phyloP scores from a whole-genome alignment of 2,797 vertebrate genomes.

The Phrynocephalus forsythii region DNA sequence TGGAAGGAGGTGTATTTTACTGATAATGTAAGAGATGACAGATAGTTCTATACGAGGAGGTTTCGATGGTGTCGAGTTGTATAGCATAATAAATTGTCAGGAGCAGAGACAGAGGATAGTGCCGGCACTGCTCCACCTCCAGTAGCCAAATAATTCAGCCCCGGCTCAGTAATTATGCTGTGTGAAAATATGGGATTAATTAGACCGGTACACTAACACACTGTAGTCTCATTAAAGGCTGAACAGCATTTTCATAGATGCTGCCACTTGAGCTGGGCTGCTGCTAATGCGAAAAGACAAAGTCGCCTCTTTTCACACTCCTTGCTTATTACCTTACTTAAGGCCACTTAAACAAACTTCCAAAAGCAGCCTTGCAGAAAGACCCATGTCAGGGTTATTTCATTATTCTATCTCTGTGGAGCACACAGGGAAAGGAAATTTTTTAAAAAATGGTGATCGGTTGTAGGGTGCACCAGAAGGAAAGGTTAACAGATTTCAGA shows the following conservation, averaged over 20 bases:
- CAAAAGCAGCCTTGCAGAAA: constrained; percentile 79
- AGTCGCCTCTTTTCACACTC: constrained; percentile 87
- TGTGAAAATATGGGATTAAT: constrained; percentile 95
- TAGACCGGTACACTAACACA: constrained; percentile 89
- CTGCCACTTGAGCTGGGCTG: constrained; percentile 84
- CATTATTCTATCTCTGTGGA: constrained; percentile 71
- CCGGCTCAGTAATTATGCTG: constrained; percentile 88
- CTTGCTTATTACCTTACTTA: constrained; percentile 91
- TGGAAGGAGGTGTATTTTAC: constrained; percentile 93
- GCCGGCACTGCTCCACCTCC: constrained; percentile 81
- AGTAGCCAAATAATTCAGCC: constrained; percentile 84
- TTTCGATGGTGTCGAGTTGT: constrained; percentile 87
- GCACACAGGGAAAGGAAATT: constrained; percentile 36
- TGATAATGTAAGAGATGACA: constrained; percentile 96
- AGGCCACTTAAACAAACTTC: constrained; percentile 88
- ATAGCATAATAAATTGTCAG: constrained; percentile 89
- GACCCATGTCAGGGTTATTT: constrained; percentile 71
- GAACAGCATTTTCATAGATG: constrained; percentile 85
- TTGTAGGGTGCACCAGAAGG: constrained; percentile 5
- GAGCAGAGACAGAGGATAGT: constrained; percentile 80
- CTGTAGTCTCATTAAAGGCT: constrained; percentile 91
- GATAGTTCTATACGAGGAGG: constrained; percentile 91
- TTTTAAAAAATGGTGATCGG: constrained; percentile 21
- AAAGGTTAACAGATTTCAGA: constrained; percentile 25
- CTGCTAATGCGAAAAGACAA: constrained; percentile 89